Percentiles rank a stretch among this genome's conserved stretches.
Conservation (phyloP, 2,797 vertebrate genomes). For the Catharus ustulatus region DNA sequence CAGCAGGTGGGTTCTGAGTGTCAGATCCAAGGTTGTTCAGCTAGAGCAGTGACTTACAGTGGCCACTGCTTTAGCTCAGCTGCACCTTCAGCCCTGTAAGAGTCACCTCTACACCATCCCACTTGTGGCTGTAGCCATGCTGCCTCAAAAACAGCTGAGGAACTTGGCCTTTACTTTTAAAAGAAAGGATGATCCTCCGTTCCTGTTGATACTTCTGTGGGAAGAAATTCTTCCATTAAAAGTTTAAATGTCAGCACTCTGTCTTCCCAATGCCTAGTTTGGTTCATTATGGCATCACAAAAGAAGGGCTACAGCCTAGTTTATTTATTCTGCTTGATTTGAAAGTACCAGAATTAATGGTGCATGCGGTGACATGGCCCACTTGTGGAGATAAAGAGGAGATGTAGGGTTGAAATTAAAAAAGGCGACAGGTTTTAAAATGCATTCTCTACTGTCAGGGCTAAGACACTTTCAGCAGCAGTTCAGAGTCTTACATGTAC, state of each 20-base stretch:
- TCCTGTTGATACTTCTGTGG: not conserved
- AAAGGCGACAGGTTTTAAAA: constrained; percentile 10
- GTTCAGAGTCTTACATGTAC: not conserved
- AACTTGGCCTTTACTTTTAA: not conserved
- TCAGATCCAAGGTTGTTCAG: not conserved
- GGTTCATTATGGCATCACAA: not conserved
- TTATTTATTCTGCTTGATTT: constrained; percentile 39
- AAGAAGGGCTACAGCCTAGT: not conserved
- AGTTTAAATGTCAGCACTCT: constrained; percentile 24
- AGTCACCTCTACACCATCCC: not conserved
- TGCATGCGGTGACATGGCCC: constrained; percentile 14
- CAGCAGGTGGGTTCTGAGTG: not conserved
- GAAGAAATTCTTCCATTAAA: not conserved
- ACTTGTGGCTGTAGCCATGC: not conserved
- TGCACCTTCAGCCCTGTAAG: not conserved
- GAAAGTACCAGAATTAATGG: constrained; percentile 49
- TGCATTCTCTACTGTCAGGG: not conserved
- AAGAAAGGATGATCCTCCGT: not conserved
- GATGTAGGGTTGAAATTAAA: not conserved
- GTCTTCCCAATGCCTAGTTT: not conserved
- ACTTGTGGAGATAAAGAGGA: not conserved
- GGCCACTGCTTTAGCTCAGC: not conserved
- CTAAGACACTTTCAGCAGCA: not conserved
- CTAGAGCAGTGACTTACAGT: not conserved
- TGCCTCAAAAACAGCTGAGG: not conserved